Conservation (phyloP, 1,140 invertebrate species). For the Penaeus japonicus region DNA sequence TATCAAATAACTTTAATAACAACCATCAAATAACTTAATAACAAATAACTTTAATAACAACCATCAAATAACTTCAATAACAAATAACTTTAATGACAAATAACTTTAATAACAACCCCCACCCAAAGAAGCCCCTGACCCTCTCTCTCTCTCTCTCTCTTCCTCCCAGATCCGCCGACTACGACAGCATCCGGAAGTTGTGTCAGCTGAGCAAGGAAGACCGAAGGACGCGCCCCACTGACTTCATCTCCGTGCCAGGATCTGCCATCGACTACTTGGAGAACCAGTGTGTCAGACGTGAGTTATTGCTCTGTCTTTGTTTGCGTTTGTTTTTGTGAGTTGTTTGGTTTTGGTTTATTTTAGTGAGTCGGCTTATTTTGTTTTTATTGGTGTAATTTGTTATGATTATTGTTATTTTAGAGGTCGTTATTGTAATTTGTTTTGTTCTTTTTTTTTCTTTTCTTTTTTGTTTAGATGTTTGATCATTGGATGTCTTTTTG, state of each 20-base stretch:
- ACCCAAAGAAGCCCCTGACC: background rate
- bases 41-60: background rate
- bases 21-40: background rate
- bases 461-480: too few relatives aligned
- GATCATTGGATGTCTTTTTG: too few relatives aligned
- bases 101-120: background rate
- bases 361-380: background rate
- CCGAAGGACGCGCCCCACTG: slow-evolving; percentile 66
- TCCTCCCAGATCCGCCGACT: slow-evolving; percentile 66
- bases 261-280: slow-evolving; percentile 68
- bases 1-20: too few relatives aligned
- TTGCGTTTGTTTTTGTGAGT: background rate
- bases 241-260: slow-evolving; percentile 64
- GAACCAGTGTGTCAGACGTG: slow-evolving; percentile 67
- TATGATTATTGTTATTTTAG: too few relatives aligned
- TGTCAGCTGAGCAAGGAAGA: slow-evolving; percentile 68
- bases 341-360: background rate
- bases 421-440: too few relatives aligned
- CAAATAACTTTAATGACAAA: background rate
- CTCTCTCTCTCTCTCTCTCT: background rate
- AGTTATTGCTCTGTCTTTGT: background rate
- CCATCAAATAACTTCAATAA: background rate
- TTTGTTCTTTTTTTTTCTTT: too few relatives aligned
- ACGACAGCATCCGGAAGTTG: slow-evolving; percentile 63
- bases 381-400: slow-evolving; percentile 7